Conservation (phyloP, 1,140 invertebrate species). For the Mylabris phalerata region DNA sequence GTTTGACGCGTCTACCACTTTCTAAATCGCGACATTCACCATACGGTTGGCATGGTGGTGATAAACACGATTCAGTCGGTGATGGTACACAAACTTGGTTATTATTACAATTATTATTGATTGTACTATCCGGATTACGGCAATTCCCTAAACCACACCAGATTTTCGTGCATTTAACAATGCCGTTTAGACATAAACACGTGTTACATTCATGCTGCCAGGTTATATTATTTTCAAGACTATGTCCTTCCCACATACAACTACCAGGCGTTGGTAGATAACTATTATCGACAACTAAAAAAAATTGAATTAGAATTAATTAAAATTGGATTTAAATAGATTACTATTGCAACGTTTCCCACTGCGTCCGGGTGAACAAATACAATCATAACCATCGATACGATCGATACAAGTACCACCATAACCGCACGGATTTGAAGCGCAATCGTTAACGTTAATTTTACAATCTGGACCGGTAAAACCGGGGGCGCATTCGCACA, state of each 20-base stretch:
- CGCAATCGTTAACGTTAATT: slow-evolving; percentile 72
- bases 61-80: slow-evolving; percentile 66
- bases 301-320: slow-evolving; percentile 3
- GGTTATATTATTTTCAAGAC: slow-evolving; percentile 52
- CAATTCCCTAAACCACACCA: slow-evolving; percentile 82
- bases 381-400: slow-evolving; percentile 69
- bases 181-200: slow-evolving; percentile 67
- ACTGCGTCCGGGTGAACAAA: slow-evolving; percentile 70
- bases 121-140: slow-evolving; percentile 45
- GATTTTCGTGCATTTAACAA: slow-evolving; percentile 72
- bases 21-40: slow-evolving; percentile 75
- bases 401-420: slow-evolving; percentile 76
- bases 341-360: slow-evolving; percentile 59
- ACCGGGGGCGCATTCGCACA: slow-evolving; percentile 65
- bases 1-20: slow-evolving; percentile 64
- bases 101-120: slow-evolving; percentile 48
- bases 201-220: slow-evolving; percentile 75
- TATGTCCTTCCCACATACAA: slow-evolving; percentile 53
- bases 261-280: slow-evolving; percentile 40
- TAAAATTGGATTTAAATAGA: slow-evolving; percentile 2
- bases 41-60: slow-evolving; percentile 66
- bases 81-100: slow-evolving; percentile 71
- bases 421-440: slow-evolving; percentile 73
- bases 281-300: slow-evolving; percentile 42
- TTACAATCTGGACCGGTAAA: slow-evolving; percentile 67